A percentile compares a stretch with the other conserved stretches of the same genome.
These are phyloP conservation scores for Cecidostiba fungosa DNA, from an alignment of 2,888 invertebrate species.

Conservation along the genomic window DNA sequence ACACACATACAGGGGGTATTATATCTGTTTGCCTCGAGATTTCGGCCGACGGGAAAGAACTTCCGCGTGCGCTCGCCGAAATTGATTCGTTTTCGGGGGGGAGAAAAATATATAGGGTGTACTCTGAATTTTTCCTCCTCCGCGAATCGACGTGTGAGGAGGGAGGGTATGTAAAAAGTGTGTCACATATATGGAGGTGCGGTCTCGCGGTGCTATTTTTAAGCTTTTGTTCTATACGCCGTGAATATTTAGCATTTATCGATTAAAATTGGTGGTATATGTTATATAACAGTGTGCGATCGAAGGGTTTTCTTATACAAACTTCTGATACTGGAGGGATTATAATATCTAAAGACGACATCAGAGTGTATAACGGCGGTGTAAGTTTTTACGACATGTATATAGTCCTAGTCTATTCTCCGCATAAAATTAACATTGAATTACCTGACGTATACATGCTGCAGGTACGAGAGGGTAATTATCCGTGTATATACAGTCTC, in stretches of 20 bases:
- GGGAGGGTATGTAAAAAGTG: neutral
- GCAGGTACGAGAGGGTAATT: neutral
- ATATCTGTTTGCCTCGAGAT: constrained; percentile 20
- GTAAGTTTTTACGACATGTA: constrained; percentile 24
- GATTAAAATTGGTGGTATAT: no score
- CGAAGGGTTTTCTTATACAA: neutral
- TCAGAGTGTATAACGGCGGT: constrained; percentile 19
- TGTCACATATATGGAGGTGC: no score
- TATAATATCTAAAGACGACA: neutral
- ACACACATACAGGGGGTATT: neutral
- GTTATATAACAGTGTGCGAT: neutral
- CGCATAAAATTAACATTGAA: constrained; percentile 54
- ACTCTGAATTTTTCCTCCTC: neutral
- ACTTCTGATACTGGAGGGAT: neutral
- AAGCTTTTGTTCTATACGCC: no score
- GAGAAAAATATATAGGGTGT: neutral
- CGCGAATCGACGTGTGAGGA: neutral
- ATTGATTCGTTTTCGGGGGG: constrained; percentile 12
- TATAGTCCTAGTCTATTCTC: constrained; percentile 23
- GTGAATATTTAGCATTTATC: neutral
- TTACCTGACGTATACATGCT: neutral
- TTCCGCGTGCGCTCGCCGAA: neutral
- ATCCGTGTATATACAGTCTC: neutral
- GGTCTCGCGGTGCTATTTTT: no score
- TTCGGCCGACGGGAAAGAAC: neutral